A percentile compares a stretch with the other conserved stretches of the same genome.
Conservation (phyloP, 2,888 invertebrate species). For the Stenodema calcarata region DNA sequence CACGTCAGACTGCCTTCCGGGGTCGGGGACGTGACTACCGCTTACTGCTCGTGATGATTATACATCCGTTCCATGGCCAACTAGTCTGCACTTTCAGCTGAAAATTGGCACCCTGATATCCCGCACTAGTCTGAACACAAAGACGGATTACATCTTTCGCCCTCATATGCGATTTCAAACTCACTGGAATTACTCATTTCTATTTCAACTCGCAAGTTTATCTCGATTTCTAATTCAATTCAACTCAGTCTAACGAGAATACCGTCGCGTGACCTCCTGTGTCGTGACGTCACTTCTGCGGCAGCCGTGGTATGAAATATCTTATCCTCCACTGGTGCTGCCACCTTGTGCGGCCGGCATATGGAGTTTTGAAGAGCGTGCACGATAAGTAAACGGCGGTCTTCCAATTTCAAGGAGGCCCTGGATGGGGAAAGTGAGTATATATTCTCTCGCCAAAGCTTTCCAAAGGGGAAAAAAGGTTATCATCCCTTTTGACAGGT, state of each 20-base stretch:
- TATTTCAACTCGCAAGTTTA: too few species aligned
- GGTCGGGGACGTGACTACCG: too few species aligned
- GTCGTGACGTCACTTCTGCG: conserved; percentile 5
- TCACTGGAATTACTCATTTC: too few species aligned
- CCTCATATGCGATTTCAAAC: too few species aligned
- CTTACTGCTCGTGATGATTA: too few species aligned
- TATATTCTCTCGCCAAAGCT: neutral
- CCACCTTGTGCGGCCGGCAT: neutral
- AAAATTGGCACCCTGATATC: too few species aligned
- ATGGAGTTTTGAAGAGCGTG: neutral
- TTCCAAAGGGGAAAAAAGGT: conserved; percentile 21
- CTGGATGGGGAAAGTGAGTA: neutral
- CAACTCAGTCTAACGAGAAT: neutral
- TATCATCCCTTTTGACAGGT: conserved; percentile 43
- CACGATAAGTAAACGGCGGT: conserved; percentile 32
- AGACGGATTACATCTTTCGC: too few species aligned
- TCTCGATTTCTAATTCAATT: too few species aligned
- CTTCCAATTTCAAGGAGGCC: conserved; percentile 14
- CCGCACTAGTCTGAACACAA: too few species aligned
- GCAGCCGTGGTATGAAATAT: neutral
- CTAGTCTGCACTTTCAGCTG: too few species aligned
- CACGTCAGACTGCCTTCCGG: too few species aligned
- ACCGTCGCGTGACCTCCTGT: neutral
- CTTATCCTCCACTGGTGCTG: neutral
- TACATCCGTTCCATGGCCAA: too few species aligned